Conservation (phyloP, 2,888 invertebrate genomes). For the Dasypolia templi region DNA sequence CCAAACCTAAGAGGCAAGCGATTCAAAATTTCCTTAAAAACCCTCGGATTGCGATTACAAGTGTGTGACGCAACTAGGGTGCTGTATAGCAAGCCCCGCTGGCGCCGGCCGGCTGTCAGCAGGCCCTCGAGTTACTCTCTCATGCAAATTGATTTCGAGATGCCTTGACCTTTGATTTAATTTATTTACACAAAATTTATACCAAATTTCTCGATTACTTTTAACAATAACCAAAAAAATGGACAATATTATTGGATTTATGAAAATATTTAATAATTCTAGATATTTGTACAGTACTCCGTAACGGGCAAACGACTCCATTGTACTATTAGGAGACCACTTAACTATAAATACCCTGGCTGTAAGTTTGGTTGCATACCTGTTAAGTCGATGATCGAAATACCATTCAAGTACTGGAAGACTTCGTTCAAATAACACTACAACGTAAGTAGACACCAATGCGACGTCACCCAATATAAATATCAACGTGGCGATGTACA, state of each 20-base stretch:
- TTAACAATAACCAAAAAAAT: background rate
- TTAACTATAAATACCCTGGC: rapidly evolving
- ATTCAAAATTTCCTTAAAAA: background rate
- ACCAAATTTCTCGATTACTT: background rate
- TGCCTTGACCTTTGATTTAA: background rate
- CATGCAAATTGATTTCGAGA: background rate
- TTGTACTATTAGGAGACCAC: background rate
- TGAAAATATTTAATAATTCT: background rate
- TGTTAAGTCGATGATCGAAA: no score
- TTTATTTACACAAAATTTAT: background rate
- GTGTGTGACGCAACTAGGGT: no score
- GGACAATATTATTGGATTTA: background rate
- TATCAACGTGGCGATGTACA: conserved; percentile 4
- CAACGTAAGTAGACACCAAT: background rate
- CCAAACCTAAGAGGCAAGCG: background rate
- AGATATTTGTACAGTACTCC: background rate
- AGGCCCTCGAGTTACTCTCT: background rate
- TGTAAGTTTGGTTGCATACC: no score
- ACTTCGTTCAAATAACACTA: background rate
- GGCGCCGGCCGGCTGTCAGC: background rate
- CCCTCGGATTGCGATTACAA: background rate
- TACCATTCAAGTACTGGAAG: no score
- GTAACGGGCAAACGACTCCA: background rate
- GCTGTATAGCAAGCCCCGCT: background rate
- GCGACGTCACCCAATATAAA: background rate